A percentile compares a stretch with the other conserved stretches of the same genome.
These are phyloP conservation scores for Iphiclides podalirius DNA, from an alignment of 2,888 invertebrate genomes.

Conservation along the genomic window DNA sequence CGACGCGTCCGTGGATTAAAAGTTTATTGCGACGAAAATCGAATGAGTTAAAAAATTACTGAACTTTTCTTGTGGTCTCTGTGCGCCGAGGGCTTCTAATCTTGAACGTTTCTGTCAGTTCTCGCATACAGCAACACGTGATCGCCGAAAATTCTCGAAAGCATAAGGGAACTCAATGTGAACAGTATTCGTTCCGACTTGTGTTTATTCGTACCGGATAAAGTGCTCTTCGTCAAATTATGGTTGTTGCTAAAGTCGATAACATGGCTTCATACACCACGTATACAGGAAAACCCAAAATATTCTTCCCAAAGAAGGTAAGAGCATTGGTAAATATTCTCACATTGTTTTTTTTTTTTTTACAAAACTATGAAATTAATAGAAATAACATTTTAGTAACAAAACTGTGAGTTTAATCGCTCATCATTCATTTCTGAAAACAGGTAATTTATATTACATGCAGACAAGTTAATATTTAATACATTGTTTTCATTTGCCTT, in stretches of 20 bases:
- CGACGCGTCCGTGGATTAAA: slow-evolving; percentile 63
- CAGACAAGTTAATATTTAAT: no score
- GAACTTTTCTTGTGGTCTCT: slow-evolving; percentile 59
- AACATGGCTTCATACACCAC: slow-evolving; percentile 76
- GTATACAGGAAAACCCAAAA: slow-evolving; percentile 76
- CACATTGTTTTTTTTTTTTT: no score
- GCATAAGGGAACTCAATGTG: slow-evolving; percentile 44
- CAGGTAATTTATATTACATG: no score
- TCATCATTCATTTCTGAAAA: no score
- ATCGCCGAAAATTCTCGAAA: slow-evolving; percentile 70
- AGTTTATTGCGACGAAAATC: slow-evolving; percentile 69
- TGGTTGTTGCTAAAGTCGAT: slow-evolving; percentile 75
- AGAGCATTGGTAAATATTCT: slow-evolving; percentile 34
- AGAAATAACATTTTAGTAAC: no score
- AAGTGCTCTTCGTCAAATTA: slow-evolving; percentile 66
- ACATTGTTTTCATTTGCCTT: no score
- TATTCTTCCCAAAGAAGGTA: slow-evolving; percentile 77
- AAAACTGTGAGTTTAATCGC: no score
- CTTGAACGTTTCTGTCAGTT: slow-evolving; percentile 52
- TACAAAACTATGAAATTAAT: no score
- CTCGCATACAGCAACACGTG: slow-evolving; percentile 54
- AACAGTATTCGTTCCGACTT: slow-evolving; percentile 47
- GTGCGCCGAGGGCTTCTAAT: slow-evolving; percentile 48
- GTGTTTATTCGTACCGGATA: slow-evolving; percentile 58
- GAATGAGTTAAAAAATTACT: slow-evolving; percentile 43